Conservation (phyloP, 2,888 invertebrate genomes). For the Thecophora atra region DNA sequence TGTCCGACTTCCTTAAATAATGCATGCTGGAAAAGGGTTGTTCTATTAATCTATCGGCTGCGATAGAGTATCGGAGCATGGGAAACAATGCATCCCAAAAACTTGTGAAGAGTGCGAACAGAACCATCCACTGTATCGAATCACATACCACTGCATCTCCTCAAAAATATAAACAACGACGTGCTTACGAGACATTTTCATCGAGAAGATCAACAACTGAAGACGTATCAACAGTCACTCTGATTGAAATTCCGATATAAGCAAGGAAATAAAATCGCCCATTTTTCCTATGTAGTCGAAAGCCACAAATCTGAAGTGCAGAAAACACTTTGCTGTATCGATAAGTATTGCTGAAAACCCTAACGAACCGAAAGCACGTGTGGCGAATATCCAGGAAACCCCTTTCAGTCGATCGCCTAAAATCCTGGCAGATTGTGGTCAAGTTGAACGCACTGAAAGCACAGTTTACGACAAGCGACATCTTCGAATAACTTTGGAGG, state of each 20-base stretch:
- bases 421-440: no score
- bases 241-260: slow-evolving; percentile 91
- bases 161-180: slow-evolving; percentile 86
- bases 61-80: slow-evolving; percentile 90
- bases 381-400: slow-evolving; percentile 72
- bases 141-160: slow-evolving; percentile 76
- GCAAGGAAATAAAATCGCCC: slow-evolving; percentile 88
- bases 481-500: no score
- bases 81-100: slow-evolving; percentile 89
- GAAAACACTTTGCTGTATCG: slow-evolving; percentile 86
- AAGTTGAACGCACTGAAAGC: no score
- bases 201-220: background rate
- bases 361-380: slow-evolving; percentile 92
- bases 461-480: no score
- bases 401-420: slow-evolving; percentile 77
- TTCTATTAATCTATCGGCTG: slow-evolving; percentile 86
- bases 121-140: slow-evolving; percentile 91
- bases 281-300: slow-evolving; percentile 93
- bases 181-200: slow-evolving; percentile 70
- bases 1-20: slow-evolving; percentile 79
- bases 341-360: slow-evolving; percentile 88
- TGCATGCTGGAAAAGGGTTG: slow-evolving; percentile 76
- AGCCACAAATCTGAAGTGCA: slow-evolving; percentile 95
- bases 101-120: slow-evolving; percentile 90
- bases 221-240: slow-evolving; percentile 93